Percentiles rank a stretch among this genome's conserved stretches.
These are phyloP conservation scores for Lochmaea capreae DNA, from an alignment of 2,888 invertebrate species.

Conservation along the genomic window DNA sequence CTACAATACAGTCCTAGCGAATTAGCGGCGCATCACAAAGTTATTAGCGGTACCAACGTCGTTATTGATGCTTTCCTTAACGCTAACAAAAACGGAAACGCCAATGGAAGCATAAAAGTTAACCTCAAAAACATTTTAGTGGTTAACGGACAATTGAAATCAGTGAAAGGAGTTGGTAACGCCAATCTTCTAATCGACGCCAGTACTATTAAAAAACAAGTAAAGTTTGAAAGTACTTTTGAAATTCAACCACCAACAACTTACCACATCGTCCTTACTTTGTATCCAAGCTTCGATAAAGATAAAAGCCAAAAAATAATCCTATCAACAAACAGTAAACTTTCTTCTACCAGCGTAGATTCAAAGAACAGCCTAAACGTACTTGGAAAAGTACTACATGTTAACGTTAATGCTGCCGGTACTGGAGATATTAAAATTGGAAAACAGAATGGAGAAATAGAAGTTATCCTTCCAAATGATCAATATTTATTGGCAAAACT, in stretches of 20 bases:
- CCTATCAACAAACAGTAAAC: conserved; percentile 72
- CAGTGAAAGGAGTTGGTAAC: conserved; percentile 75
- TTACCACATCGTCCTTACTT: conserved; percentile 72
- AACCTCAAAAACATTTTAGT: conserved; percentile 71
- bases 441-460: conserved; percentile 64
- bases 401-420: conserved; percentile 66
- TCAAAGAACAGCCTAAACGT: conserved; percentile 70
- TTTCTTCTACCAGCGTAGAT: conserved; percentile 68
- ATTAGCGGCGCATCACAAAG: conserved; percentile 69
- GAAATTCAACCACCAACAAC: conserved; percentile 70
- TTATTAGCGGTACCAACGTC: conserved; percentile 67
- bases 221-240: conserved; percentile 74
- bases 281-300: conserved; percentile 77
- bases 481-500: conserved; percentile 65
- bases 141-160: conserved; percentile 74
- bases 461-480: conserved; percentile 68
- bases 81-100: conserved; percentile 62
- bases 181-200: conserved; percentile 71
- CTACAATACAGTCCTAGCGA: conserved; percentile 51
- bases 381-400: conserved; percentile 65
- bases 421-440: conserved; percentile 66
- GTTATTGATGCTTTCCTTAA: conserved; percentile 71
- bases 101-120: conserved; percentile 70
- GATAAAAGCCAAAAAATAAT: conserved; percentile 77
- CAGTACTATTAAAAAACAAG: conserved; percentile 70